These are phyloP conservation scores for Periophthalmodon schlosseri DNA, from an alignment of 2,113 vertebrate species.

Conservation along the genomic window DNA sequence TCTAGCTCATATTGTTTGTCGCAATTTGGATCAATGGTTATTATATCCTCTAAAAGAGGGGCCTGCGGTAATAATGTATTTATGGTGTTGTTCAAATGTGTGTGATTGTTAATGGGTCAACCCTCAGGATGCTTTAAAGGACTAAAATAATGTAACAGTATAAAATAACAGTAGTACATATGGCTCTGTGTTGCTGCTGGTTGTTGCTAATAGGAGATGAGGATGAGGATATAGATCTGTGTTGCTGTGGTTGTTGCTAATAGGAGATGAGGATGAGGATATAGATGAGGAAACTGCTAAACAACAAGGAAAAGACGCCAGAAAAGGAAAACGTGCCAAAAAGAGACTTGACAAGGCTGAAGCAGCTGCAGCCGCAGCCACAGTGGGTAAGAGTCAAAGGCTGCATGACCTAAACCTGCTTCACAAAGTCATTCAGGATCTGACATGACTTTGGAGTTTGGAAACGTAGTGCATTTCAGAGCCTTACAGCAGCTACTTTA, in stretches of 20 bases:
- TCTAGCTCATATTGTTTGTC: not conserved
- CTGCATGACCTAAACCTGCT: slow-evolving; percentile 34
- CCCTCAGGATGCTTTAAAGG: not conserved
- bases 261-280: slow-evolving; percentile 52
- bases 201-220: slow-evolving; percentile 53
- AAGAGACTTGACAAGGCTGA: slow-evolving; percentile 33
- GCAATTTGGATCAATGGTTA: not conserved
- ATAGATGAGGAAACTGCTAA: slow-evolving; percentile 38
- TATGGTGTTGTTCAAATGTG: not conserved
- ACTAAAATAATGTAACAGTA: not conserved
- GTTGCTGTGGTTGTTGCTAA: slow-evolving; percentile 42
- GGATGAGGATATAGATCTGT: slow-evolving; percentile 38
- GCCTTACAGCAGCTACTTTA: slow-evolving; percentile 17
- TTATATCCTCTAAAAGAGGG: not conserved
- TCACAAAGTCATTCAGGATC: slow-evolving; percentile 36
- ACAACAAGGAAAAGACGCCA: slow-evolving; percentile 34
- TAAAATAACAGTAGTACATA: not conserved
- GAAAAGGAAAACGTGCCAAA: slow-evolving; percentile 47
- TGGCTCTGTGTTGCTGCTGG: slow-evolving; percentile 20
- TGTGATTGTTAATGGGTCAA: not conserved
- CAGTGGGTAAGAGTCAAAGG: slow-evolving; percentile 58
- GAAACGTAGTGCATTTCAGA: not conserved
- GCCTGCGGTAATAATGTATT: not conserved
- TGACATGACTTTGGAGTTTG: slow-evolving; percentile 39
- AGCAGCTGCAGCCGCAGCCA: slow-evolving; percentile 20